Base-by-base conservation (phyloP, 2,888 invertebrate genomes). In the Tanytarsus gracilentus region DNA sequence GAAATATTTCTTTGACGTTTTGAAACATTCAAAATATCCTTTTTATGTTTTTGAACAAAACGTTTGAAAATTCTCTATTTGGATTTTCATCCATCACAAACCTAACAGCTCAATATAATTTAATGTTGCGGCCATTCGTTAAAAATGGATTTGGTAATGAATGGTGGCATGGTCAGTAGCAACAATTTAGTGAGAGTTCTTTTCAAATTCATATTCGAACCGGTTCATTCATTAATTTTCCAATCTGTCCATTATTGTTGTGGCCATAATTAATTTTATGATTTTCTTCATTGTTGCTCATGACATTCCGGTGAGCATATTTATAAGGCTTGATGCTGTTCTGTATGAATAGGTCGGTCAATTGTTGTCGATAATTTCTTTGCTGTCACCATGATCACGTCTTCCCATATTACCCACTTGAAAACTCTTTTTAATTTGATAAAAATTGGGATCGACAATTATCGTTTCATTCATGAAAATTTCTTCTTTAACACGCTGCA, bases 391-490 rank as follows among this genome's bases (percentile, higher is more conserved):
- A n/a, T n/a, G n/a, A n/a, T n/a, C 36, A 14, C 36, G 21, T 44
- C 21, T 18, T 8, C 44, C 11, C 44, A 44, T 23, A 44, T 44
- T 44, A 23, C 21, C 18, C 21, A 29, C 18, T 30, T 51, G 27
- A 18, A 53, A 18, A 36, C 36, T 36, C 36, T 36, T 53, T 53
- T 33, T 53, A 40, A 26, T 5, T n/a, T 9, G 29, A 39, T 23
- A 36, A 36, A 58, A 58, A 58, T 58, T 44, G 48, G 58, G 58
- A 48, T 30, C 48, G 48, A 39, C 58, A 58, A 58, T 58, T 58
- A 58, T 58, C 58, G 58, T 48, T 58, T 48, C 48, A 58, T 58
- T 58, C 58, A 58, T 44, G 36, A 36, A 36, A 36, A 36, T 18
- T 44, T 18, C 21, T 44, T 44, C 23, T 23, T 40, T 16, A 16